A percentile compares a stretch with the other conserved stretches of the same genome.
phyloP scores from a whole-genome alignment of 2,797 vertebrate species.

The Astyanax mexicanus region DNA sequence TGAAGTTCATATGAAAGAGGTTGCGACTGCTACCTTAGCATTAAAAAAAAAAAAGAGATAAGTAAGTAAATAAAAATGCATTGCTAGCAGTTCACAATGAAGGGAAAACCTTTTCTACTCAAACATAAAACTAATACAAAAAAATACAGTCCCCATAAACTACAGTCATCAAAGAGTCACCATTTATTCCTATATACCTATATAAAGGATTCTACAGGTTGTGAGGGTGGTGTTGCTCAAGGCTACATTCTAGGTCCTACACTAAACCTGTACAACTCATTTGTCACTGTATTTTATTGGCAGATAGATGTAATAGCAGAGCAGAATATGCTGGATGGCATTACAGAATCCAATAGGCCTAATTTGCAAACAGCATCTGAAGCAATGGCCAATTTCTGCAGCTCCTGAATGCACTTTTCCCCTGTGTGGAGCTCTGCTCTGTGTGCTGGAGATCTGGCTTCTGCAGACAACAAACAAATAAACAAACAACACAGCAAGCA shows the following conservation, averaged over 20 bases:
- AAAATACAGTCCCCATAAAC: too few species aligned
- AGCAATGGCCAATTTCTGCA: slow-evolving; percentile 53
- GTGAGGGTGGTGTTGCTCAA: too few species aligned
- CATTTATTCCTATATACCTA: too few species aligned
- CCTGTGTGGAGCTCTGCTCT: neutral
- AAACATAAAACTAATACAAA: too few species aligned
- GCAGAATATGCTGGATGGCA: slow-evolving; percentile 45
- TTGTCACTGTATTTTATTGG: too few species aligned
- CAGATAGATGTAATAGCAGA: slow-evolving; percentile 40
- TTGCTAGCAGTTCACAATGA: neutral
- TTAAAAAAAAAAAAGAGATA: neutral
- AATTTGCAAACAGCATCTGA: slow-evolving; percentile 53
- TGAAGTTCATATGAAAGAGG: neutral
- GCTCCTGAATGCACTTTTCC: slow-evolving; percentile 1
- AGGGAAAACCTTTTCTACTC: neutral
- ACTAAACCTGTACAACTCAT: too few species aligned
- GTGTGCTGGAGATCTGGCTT: neutral
- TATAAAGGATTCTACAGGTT: too few species aligned
- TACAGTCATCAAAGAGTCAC: too few species aligned
- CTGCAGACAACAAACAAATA: neutral
- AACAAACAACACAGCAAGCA: neutral
- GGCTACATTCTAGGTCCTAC: too few species aligned
- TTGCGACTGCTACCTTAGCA: neutral
- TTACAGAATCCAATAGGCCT: slow-evolving; percentile 45
- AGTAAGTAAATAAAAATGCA: neutral